A percentile compares a stretch with the other conserved stretches of the same genome.
phyloP scores from a whole-genome alignment of 2,113 vertebrate species.

The Lamprologus lemairii region DNA sequence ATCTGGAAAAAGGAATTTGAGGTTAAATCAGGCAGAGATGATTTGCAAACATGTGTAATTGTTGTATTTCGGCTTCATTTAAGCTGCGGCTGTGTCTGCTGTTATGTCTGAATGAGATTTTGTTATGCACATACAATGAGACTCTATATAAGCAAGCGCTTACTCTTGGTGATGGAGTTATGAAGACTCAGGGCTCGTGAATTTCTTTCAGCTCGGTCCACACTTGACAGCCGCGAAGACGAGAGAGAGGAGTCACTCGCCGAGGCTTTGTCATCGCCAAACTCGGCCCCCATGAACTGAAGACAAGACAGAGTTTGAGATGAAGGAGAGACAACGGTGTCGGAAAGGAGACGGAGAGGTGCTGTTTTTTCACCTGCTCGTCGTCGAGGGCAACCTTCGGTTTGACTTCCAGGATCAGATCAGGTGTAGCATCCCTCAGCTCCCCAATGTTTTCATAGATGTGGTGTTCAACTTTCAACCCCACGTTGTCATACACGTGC shows the following conservation, averaged over 20 bases:
- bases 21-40: constrained; percentile 22
- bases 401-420: constrained; percentile 80
- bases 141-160: constrained; percentile 9
- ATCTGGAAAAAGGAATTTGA: constrained; percentile 30
- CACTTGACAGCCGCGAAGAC: constrained; percentile 31
- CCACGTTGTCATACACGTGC: constrained; percentile 64
- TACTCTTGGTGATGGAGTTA: constrained; percentile 87
- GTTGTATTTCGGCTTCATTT: constrained; percentile 25
- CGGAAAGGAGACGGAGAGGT: neutral
- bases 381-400: constrained; percentile 64
- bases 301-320: constrained; percentile 3
- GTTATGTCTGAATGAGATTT: neutral
- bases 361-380: constrained; percentile 43
- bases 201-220: constrained; percentile 74
- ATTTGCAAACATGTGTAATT: constrained; percentile 39
- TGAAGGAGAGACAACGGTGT: neutral
- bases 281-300: constrained; percentile 48
- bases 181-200: constrained; percentile 78
- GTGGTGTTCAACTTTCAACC: constrained; percentile 40
- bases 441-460: constrained; percentile 68
- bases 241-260: constrained; percentile 55
- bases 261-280: constrained; percentile 58
- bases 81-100: constrained; percentile 1
- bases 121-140: neutral
- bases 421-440: constrained; percentile 75